Evolutionary conservation across 2,113 vertebrate genomes (phyloP), one percentile per base, ranked within the genome.

Genomic region (Spea bombifrons): DNA sequence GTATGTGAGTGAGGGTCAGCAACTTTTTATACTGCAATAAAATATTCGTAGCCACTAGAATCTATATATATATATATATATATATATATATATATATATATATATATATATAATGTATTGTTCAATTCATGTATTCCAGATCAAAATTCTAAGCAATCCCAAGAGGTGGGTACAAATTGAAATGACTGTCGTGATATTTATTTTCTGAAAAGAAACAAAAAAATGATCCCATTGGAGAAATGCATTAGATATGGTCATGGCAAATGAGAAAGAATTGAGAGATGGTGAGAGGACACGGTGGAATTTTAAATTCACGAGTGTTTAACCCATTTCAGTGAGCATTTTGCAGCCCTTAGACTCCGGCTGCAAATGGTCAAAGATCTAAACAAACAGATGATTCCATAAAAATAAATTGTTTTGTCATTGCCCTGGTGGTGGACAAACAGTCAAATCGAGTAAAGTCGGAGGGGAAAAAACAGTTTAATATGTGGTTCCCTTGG

Each of bases 401-500:
- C 81, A 84, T 83, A 72, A 85, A 76, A 75, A 90, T 89, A 90
- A 88, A 91, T 92, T 87, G 89, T 88, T 86, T 85, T 84, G 88
- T 76, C 83, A 84, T 90, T 85, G 91, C 89, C 90, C 81, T 90
- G 88, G 86, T 73, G 83, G 86, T 84, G 83, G 87, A 90, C 89
- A 90, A 88, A 91, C 85, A 90, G 89, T 91, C 80, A 88, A 87
- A 92, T 90, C 90, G 81, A 68, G 90, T 87, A 88, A 30, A 84
- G 81, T 89, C 92, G 95, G 90, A 91, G 90, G 93, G 30, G 92
- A 91, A 52, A 43, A 43, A 91, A 89, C 92, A 95, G 94, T 96
- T 95, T 95, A 94, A 94, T 95, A 92, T 94, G 91, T 87, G 89
- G 89, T 90, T 95, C 94, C 93, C 93, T 91, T 89, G 94, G 93